Conservation (phyloP, 2,797 vertebrate genomes). For the Trachops cirrhosus region DNA sequence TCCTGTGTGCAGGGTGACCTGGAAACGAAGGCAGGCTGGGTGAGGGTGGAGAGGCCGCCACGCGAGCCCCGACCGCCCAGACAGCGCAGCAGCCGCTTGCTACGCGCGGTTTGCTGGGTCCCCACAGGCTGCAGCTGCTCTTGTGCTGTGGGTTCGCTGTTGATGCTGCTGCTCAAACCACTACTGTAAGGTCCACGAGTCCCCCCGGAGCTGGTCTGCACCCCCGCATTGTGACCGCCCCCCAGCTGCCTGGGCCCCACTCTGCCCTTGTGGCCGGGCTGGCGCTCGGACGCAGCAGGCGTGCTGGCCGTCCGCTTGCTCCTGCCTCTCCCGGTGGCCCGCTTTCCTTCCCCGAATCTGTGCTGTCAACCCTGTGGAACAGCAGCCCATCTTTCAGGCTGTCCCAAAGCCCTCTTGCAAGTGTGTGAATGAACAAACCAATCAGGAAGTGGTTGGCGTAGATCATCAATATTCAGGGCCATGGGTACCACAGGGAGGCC, state of each 20-base stretch:
- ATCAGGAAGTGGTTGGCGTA: accelerated
- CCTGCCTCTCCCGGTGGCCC: background rate
- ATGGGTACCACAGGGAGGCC: background rate
- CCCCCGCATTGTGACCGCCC: background rate
- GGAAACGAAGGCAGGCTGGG: conserved; percentile 65
- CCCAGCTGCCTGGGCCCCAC: background rate
- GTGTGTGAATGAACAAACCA: background rate
- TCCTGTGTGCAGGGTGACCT: conserved; percentile 96
- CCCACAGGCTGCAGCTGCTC: accelerated
- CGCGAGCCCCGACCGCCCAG: accelerated
- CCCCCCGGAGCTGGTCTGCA: background rate
- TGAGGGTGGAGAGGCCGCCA: background rate
- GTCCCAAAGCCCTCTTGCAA: no score
- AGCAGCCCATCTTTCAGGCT: background rate
- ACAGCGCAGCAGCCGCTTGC: accelerated
- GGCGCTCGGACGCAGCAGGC: accelerated
- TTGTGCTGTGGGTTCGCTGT: no score
- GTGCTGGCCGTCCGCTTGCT: background rate
- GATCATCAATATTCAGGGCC: background rate
- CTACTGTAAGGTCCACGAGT: accelerated
- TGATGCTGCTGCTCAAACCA: accelerated
- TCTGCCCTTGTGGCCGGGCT: background rate
- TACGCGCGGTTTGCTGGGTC: accelerated
- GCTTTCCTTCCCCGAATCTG: background rate
- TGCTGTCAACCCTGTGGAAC: background rate